Conservation (phyloP, 92 coral and sea anemone genomes). For the Zoanthus gigantus region DNA sequence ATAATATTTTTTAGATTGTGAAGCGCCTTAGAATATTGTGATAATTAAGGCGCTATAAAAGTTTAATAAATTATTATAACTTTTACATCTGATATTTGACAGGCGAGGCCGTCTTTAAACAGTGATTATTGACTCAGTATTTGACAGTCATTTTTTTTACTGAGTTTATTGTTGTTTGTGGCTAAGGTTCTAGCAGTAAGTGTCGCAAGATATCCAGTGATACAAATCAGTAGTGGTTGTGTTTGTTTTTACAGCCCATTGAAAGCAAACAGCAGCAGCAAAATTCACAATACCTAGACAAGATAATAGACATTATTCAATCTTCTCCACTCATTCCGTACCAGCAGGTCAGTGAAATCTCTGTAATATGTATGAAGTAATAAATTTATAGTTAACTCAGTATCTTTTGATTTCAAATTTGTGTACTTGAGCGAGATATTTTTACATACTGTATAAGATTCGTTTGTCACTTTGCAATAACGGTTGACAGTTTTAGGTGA, state of each 20-base stretch:
- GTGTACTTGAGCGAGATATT: not conserved
- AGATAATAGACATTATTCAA: constrained; percentile 86
- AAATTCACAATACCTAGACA: constrained; percentile 83
- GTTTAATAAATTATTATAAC: no score
- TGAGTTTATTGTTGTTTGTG: no score
- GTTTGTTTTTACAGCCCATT: constrained; percentile 59
- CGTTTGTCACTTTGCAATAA: not conserved
- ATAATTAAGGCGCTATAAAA: no score
- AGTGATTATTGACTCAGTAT: no score
- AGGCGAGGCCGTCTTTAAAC: no score
- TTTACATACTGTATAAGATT: not conserved
- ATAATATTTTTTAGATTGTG: no score
- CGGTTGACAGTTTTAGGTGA: not conserved
- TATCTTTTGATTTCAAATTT: not conserved
- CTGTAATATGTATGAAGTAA: not conserved
- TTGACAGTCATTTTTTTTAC: no score
- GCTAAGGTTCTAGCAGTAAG: no score
- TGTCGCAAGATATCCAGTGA: no score
- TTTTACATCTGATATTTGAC: no score
- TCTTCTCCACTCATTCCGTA: constrained; percentile 88
- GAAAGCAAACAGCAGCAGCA: constrained; percentile 83
- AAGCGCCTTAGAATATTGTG: no score
- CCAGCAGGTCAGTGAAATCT: constrained; percentile 61
- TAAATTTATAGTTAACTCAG: not conserved
- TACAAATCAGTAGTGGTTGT: not conserved